Conservation (phyloP, 2,888 invertebrate genomes). For the Caradrina kadenii region DNA sequence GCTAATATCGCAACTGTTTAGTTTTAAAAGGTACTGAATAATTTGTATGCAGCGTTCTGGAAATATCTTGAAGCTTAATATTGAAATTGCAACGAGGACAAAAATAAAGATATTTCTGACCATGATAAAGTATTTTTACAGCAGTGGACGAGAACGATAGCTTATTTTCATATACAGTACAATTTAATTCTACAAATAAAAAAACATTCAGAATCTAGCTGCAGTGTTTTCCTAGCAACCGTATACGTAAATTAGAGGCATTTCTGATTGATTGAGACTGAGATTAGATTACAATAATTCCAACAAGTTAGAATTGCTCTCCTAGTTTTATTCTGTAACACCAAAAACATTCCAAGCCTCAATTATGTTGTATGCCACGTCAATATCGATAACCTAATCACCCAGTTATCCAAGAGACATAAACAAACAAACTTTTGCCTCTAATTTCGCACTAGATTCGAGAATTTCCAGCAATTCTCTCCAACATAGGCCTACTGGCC, state of each 20-base stretch:
- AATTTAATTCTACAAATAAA: too few relatives aligned
- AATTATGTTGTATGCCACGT: slow-evolving; percentile 30
- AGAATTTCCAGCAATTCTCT: slow-evolving; percentile 24
- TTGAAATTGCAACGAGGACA: neutral
- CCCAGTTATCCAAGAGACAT: slow-evolving; percentile 41
- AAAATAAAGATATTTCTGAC: too few relatives aligned
- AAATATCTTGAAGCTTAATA: neutral
- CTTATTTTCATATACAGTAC: neutral
- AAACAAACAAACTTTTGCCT: slow-evolving; percentile 28
- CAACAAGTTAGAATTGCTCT: too few relatives aligned
- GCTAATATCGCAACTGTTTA: slow-evolving; percentile 14
- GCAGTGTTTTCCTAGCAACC: too few relatives aligned
- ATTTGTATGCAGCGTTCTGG: neutral
- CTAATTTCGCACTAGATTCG: slow-evolving; percentile 21
- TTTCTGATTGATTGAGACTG: too few relatives aligned
- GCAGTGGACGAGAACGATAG: neutral
- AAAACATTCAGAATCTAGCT: too few relatives aligned
- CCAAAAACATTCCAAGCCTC: neutral
- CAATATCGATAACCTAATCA: slow-evolving; percentile 49
- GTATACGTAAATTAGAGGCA: too few relatives aligned
- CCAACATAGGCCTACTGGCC: slow-evolving; percentile 31
- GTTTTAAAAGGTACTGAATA: slow-evolving; percentile 6
- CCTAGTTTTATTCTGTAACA: neutral
- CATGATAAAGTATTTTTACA: neutral
- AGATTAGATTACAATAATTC: too few relatives aligned